Evolutionary conservation across 2,797 vertebrate genomes (phyloP).

Genomic region (Caiman crocodilus): DNA sequence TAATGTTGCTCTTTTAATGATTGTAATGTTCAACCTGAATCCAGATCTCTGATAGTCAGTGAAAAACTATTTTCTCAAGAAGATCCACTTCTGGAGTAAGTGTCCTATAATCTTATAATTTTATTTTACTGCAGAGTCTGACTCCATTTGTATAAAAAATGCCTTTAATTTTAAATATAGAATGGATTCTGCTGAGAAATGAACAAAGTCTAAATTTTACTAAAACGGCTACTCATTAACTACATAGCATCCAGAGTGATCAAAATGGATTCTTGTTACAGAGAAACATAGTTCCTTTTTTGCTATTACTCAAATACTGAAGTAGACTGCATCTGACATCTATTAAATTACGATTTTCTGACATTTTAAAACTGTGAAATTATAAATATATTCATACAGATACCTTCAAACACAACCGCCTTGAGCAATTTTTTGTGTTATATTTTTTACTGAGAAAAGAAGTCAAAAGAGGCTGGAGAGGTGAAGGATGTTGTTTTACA

Average conservation of each 20-base stretch:
- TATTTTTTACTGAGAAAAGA: not conserved
- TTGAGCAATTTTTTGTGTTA: not conserved
- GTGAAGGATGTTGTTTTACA: not conserved
- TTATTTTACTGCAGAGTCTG: not conserved
- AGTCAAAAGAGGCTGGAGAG: not conserved
- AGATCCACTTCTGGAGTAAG: constrained; percentile 12
- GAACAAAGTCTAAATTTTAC: not conserved
- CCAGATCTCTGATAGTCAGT: not conserved
- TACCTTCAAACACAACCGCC: not conserved
- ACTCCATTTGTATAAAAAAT: not conserved
- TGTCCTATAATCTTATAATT: not conserved
- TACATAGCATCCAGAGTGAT: not conserved
- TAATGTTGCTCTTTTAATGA: not conserved
- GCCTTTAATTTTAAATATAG: not conserved
- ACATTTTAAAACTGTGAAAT: not conserved
- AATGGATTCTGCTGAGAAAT: no score
- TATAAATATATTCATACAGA: not conserved
- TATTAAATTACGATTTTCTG: not conserved
- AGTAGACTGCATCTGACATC: not conserved
- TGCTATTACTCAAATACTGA: not conserved
- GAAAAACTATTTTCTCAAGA: not conserved
- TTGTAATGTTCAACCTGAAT: not conserved
- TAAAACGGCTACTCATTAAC: constrained; percentile 2
- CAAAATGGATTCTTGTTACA: not conserved
- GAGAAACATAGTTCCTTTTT: not conserved